Base-by-base conservation (phyloP, 2,888 invertebrate genomes). In the Micropterix aruncella region DNA sequence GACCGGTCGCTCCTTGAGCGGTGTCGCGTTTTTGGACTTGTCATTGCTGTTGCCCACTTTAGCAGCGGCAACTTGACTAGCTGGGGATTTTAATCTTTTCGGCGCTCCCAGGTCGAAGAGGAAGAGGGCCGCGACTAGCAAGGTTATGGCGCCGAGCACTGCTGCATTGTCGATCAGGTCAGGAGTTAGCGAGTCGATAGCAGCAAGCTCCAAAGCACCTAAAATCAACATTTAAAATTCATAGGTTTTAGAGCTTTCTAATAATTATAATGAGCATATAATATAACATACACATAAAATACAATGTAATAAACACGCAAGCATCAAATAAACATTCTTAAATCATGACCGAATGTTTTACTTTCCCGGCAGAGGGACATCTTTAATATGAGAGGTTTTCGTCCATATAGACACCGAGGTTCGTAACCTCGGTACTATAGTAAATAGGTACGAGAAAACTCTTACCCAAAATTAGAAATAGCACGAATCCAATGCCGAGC, bases 141-240 rank as follows among this genome's bases (percentile, higher is more conserved):
- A 63, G 2, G 83, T 78, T 12, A 84, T 61, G 2, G 75, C 69
- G 2, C 84, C 84, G 15, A 84, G 69, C 12, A 83, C 75, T 1
- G 82, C 77, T 0, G 83, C 83, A 59, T 84, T 84, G 54, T 80
- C 81, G 18, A 81, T 62, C 52, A 85, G 62, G 46, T 77, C 73
- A 9, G 67, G 64, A 1, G 83, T 83, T 2, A 84, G 75, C 14
- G 79, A 80, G 55, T 85, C 85, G 54, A 84, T 62, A 2, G 83
- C 77, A 2, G 82, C 80, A 47, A 83, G 67, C 48, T 79, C 78
- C 53, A 84, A 63, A 51, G 79, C 79, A 54, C 83, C 80, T 78
- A 56, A 17, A 55, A 55, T n/a, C n/a, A n/a, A n/a, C n/a, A n/a
- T n/a, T n/a, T n/a, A n/a, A n/a, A n/a, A n/a, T n/a, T n/a, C n/a